Evolutionary conservation across 64 coral and sea anemone genomes (phyloP), one percentile per base, ranked within the genome.

Genomic region (Pachyseris speciosa): DNA sequence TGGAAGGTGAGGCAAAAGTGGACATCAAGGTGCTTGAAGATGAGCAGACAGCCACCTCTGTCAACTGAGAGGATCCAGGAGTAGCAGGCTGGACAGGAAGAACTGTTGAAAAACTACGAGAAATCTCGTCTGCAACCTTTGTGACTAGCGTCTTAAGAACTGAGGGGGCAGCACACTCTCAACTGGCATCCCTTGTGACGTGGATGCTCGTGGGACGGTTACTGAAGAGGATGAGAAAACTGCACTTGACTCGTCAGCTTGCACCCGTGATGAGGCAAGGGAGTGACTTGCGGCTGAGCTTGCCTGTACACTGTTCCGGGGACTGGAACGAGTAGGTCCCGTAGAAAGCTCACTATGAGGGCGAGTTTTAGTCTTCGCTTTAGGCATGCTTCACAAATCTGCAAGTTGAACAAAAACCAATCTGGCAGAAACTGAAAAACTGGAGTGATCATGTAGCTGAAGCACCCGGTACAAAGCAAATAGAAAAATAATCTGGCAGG

Each of bases 121-220:
- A 64, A 64, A 64, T n/a, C 60, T 64, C 60, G 60, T 9, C 60
- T 64, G 60, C 60, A 64, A 64, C 60, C 60, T 64, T 64, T 9
- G 60, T 1, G 60, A 64, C 3, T 64, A 64, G 60, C 1, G 60
- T 64, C 60, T 64, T n/a, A 64, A 64, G 26, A 64, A 20, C 0
- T 64, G 60, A 64, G 60, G 24, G 7, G 60, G 60, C 7, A 64
- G 60, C 60, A 64, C 22, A 64, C 60, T 64, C 60, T 64, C 26
- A 5, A 64, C 0, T 64, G 60, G 60, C 60, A 64, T 64, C 60
- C 60, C 60, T 64, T 12, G 60, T 64, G 60, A 5, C 0, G 60
- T 6, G 20, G 5, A 26, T 19, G 13, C 60, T 24, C 1, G 60
- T 64, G 19, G 26, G 60, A 28, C 26, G 22, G 3, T n/a, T 64